phyloP scores from a whole-genome alignment of 2,113 vertebrate genomes.

The Nicator chloris region DNA sequence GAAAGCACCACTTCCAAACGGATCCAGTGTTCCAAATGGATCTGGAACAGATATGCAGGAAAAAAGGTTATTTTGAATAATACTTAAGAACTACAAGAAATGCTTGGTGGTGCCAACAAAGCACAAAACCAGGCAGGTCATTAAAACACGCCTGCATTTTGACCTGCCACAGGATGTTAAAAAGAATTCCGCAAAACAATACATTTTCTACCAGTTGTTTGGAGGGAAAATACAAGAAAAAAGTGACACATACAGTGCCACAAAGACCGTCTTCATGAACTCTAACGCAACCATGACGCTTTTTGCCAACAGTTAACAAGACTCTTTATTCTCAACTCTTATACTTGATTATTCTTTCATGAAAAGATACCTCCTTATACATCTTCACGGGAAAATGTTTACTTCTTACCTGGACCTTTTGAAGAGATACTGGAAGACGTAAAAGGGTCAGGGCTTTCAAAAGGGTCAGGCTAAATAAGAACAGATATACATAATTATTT shows the following conservation, averaged over 20 bases:
- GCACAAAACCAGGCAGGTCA: neutral
- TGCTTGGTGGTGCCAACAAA: neutral
- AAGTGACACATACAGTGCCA: neutral
- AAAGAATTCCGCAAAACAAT: neutral
- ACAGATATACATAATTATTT: neutral
- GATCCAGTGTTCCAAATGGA: slow-evolving; percentile 88
- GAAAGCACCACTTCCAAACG: slow-evolving; percentile 87
- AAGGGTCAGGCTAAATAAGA: slow-evolving; percentile 78
- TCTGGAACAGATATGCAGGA: slow-evolving; percentile 71
- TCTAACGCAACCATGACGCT: accelerated
- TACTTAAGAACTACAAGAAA: neutral
- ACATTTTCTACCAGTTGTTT: neutral
- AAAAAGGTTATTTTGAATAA: neutral
- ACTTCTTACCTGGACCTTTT: slow-evolving; percentile 88
- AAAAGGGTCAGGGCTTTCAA: slow-evolving; percentile 88
- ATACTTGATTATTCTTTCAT: neutral
- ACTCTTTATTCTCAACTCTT: neutral
- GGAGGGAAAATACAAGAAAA: neutral
- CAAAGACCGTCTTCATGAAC: neutral
- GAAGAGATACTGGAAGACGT: slow-evolving; percentile 80
- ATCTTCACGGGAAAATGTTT: neutral
- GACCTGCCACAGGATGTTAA: neutral
- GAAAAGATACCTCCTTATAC: neutral
- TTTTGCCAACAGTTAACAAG: neutral
- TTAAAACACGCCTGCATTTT: neutral